Percentiles rank a stretch among this genome's conserved stretches.
Evolutionary conservation across 2,113 vertebrate genomes (phyloP).

Genomic region (Cichladusa arquata): DNA sequence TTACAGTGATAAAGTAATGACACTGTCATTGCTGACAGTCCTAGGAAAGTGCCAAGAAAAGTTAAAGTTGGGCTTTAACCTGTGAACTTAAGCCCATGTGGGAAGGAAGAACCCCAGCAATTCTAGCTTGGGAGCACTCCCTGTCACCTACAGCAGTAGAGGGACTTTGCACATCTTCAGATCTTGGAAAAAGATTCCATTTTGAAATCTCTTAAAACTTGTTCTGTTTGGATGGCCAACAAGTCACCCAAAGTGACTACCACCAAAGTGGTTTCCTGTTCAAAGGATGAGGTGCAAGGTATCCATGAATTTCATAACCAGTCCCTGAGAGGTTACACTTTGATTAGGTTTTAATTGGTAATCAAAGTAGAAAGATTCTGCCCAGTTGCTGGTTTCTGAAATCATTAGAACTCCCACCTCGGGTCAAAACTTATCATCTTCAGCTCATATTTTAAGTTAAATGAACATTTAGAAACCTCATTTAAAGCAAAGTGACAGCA

Average conservation of each 20-base stretch:
- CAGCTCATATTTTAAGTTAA: conserved; percentile 7
- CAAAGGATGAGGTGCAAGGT: background rate
- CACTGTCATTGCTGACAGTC: background rate
- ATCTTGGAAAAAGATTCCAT: background rate
- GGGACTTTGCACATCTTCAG: background rate
- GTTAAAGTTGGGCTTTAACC: background rate
- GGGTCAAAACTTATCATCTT: background rate
- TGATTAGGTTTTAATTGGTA: background rate
- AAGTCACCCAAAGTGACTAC: no score
- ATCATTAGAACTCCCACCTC: background rate
- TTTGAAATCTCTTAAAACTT: background rate
- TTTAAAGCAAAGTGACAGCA: background rate
- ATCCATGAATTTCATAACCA: background rate
- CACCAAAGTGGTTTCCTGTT: background rate
- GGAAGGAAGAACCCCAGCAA: background rate
- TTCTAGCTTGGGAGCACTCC: background rate
- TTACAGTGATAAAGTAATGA: background rate
- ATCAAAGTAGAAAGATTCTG: background rate
- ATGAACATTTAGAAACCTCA: background rate
- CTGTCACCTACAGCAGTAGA: background rate
- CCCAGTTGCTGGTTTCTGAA: background rate
- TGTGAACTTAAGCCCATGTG: background rate
- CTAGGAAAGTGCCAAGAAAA: background rate
- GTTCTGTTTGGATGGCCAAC: background rate
- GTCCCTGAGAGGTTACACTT: background rate